Conservation (phyloP, 2,888 invertebrate genomes). For the Steinernema hermaphroditum region DNA sequence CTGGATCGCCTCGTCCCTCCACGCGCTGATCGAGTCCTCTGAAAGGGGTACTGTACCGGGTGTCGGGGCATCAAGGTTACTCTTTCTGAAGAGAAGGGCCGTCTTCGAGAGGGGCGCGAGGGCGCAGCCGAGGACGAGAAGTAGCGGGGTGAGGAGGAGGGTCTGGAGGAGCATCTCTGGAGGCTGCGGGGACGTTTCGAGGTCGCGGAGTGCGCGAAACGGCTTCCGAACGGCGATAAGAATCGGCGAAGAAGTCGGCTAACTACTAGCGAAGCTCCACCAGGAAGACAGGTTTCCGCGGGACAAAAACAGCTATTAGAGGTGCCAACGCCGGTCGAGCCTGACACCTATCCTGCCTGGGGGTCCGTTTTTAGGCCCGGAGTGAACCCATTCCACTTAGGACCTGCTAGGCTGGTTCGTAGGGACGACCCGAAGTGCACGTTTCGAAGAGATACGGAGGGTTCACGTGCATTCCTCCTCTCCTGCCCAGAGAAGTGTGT, state of each 20-base stretch:
- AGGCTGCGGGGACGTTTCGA: not conserved
- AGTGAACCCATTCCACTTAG: constrained; percentile 5
- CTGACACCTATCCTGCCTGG: constrained; percentile 21
- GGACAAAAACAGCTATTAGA: constrained; percentile 24
- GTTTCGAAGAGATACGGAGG: too few relatives aligned
- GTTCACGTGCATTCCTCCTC: too few relatives aligned
- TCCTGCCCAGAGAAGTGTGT: too few relatives aligned
- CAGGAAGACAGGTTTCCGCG: constrained; percentile 24
- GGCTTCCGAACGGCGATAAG: constrained; percentile 22
- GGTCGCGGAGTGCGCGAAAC: not conserved
- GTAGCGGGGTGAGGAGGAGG: not conserved
- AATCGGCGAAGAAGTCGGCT: constrained; percentile 22
- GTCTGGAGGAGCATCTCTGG: not conserved
- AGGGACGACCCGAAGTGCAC: too few relatives aligned
- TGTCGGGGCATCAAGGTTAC: not conserved
- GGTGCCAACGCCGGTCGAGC: not conserved
- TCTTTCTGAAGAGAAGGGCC: constrained; percentile 19
- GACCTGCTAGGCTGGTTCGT: not conserved
- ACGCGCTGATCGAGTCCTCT: constrained; percentile 35
- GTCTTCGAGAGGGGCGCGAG: constrained; percentile 24
- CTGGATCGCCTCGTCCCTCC: constrained; percentile 47
- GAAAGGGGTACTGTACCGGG: constrained; percentile 13
- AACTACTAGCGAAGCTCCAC: constrained; percentile 2
- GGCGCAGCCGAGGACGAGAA: constrained; percentile 11
- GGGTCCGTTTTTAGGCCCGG: constrained; percentile 11